Percentiles rank a stretch among this genome's conserved stretches.
phyloP scores from a whole-genome alignment of 2,888 invertebrate genomes.

The Acleris sparsana region DNA sequence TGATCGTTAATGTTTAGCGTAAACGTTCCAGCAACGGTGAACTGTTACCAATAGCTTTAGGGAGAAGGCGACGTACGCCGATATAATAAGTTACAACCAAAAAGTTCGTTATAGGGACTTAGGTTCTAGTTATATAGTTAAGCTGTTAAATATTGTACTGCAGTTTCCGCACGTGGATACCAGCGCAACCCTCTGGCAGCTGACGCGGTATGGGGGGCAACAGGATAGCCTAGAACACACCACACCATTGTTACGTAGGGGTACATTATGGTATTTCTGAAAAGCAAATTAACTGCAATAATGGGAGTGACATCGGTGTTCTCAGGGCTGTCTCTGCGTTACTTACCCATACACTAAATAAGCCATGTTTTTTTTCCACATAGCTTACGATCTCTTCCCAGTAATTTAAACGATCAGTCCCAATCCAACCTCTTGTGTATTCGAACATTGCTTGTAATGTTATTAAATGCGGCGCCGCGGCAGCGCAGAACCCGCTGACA shows the following conservation, averaged over 20 bases:
- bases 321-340: neutral
- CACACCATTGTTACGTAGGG: neutral
- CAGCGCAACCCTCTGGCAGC: conserved; percentile 4
- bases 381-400: conserved; percentile 33
- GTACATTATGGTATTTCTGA: neutral
- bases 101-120: conserved; percentile 83
- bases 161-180: conserved; percentile 43
- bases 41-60: conserved; percentile 79
- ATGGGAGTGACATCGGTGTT: neutral
- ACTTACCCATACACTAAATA: conserved; percentile 19
- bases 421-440: neutral
- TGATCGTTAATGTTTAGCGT: conserved; percentile 72
- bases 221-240: neutral
- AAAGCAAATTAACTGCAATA: neutral
- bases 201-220: neutral
- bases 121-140: conserved; percentile 64
- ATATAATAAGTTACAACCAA: conserved; percentile 80
- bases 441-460: neutral
- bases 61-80: conserved; percentile 62
- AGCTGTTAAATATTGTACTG: conserved; percentile 16
- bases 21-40: conserved; percentile 82
- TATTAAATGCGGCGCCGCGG: neutral
- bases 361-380: conserved; percentile 24
- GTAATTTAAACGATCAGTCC: conserved; percentile 22
- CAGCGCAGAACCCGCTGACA: neutral